A percentile compares a stretch with the other conserved stretches of the same genome.
These are phyloP conservation scores for Centroberyx gerrardi DNA, from an alignment of 2,797 vertebrate genomes.

Conservation along the genomic window DNA sequence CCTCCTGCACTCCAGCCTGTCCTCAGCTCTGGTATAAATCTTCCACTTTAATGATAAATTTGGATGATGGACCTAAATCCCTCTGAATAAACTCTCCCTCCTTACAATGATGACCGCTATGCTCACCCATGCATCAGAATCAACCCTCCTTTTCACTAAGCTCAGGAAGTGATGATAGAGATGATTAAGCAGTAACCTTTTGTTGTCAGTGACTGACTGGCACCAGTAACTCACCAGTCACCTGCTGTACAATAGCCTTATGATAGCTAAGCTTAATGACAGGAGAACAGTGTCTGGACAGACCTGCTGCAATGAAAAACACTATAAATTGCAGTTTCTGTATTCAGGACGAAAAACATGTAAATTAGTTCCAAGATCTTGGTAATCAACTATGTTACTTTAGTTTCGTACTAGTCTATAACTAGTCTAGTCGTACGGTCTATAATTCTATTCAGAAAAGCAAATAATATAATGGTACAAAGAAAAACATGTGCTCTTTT, in stretches of 20 bases:
- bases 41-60: constrained; percentile 34
- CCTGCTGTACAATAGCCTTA: constrained; percentile 20
- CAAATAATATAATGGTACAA: no score
- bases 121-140: constrained; percentile 7
- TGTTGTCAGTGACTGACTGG: constrained; percentile 11
- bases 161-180: constrained; percentile 28
- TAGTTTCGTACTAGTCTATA: no score
- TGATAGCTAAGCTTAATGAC: constrained; percentile 3
- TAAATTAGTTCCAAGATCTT: no score
- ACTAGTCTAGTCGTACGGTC: no score
- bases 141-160: constrained; percentile 11
- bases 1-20: neutral
- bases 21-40: neutral
- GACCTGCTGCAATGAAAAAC: no score
- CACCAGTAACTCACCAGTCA: constrained; percentile 1
- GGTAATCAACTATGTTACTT: no score
- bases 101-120: constrained; percentile 32
- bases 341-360: no score
- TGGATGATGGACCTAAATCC: constrained; percentile 23
- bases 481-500: no score
- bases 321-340: no score
- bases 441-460: no score
- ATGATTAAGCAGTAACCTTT: constrained; percentile 23
- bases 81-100: constrained; percentile 38
- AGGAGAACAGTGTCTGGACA: neutral